These are phyloP conservation scores for Monochamus alternatus DNA, from an alignment of 2,888 invertebrate species.

Conservation along the genomic window DNA sequence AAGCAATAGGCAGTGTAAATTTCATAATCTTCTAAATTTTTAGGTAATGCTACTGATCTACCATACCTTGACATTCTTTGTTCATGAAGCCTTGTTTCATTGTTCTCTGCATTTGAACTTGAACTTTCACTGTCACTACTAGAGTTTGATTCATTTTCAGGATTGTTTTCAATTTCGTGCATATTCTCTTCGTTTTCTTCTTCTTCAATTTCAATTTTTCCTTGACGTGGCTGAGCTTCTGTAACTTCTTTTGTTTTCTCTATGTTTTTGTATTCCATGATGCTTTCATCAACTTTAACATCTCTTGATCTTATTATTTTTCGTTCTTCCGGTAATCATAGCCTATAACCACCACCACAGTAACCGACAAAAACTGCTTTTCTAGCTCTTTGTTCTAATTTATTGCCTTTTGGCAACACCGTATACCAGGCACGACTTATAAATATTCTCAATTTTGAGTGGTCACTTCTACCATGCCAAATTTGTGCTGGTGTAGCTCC, in stretches of 20 bases:
- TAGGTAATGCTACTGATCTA: no score
- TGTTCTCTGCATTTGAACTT: no score
- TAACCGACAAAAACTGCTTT: background rate
- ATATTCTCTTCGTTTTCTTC: constrained; percentile 25
- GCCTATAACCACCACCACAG: background rate
- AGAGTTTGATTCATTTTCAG: no score
- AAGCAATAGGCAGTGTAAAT: constrained; percentile 41
- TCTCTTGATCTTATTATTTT: constrained; percentile 2
- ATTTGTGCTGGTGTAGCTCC: no score
- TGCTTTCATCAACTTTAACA: background rate
- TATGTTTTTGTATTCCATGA: background rate
- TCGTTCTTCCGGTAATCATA: background rate
- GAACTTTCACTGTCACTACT: no score
- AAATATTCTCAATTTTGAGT: constrained; percentile 50
- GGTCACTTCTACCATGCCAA: no score
- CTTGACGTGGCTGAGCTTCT: background rate
- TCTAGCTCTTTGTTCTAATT: background rate
- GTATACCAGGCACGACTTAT: constrained; percentile 33
- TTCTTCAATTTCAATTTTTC: constrained; percentile 28
- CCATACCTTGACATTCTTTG: no score
- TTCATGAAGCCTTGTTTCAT: no score
- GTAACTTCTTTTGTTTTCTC: background rate
- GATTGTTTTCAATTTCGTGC: no score
- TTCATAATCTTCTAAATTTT: constrained; percentile 42
- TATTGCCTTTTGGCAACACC: background rate